A percentile compares a stretch with the other conserved stretches of the same genome.
phyloP scores from a whole-genome alignment of 2,888 invertebrate species.

The Cantharis rustica region DNA sequence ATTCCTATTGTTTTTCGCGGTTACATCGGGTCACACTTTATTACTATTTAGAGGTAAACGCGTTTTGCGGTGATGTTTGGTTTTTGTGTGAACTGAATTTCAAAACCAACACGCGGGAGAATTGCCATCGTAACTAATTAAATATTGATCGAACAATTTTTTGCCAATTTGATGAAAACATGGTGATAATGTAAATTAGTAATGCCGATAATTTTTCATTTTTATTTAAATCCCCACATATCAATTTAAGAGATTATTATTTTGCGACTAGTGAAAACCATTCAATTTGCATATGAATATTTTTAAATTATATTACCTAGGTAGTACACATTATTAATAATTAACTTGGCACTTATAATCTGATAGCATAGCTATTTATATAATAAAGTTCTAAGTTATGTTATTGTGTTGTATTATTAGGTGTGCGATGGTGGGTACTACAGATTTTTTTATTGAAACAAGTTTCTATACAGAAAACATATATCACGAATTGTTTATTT shows the following conservation, averaged over 20 bases:
- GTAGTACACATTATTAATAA: background rate
- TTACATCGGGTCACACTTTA: conserved; percentile 39
- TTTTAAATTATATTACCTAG: background rate
- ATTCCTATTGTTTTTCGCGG: conserved; percentile 55
- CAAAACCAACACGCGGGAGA: conserved; percentile 25
- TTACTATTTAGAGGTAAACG: conserved; percentile 37
- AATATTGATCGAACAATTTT: background rate
- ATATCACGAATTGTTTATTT: conserved; percentile 33
- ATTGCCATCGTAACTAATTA: background rate
- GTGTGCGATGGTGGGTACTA: background rate
- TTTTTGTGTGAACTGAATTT: conserved; percentile 40
- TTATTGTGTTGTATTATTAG: background rate
- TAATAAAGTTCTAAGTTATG: background rate
- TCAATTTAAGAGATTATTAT: background rate
- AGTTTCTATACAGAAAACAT: conserved; percentile 22
- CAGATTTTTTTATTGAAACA: conserved; percentile 5
- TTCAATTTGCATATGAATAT: background rate
- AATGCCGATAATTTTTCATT: background rate
- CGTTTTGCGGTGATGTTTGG: conserved; percentile 38
- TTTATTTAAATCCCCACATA: background rate
- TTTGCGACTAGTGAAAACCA: background rate
- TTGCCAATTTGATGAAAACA: background rate
- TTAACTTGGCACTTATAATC: background rate
- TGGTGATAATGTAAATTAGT: background rate
- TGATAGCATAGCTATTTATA: background rate